Base-by-base conservation (phyloP, 2,797 vertebrate species). In the Atherinosoma microstoma region DNA sequence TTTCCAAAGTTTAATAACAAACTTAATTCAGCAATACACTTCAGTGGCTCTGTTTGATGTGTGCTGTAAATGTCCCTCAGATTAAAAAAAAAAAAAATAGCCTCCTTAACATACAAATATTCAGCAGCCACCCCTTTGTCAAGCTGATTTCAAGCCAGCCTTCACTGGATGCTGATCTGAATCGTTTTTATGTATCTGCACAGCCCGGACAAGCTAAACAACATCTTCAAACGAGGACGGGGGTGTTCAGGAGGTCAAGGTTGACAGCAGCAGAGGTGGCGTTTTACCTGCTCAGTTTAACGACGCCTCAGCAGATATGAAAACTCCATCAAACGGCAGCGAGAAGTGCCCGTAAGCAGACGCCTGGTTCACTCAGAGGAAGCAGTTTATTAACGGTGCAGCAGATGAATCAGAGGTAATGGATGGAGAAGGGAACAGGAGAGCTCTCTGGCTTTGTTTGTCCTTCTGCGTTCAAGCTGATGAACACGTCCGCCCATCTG, bases 401-500 rank as follows among this genome's bases (percentile, higher is more conserved):
- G 51, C 56, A 34, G 64, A 78, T 57, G 63, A 62, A 36, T 75
- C 68, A 27, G 56, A 11, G 24, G 64, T 32, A 65, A 77, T 32
- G 54, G 58, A 76, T 69, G 64, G 58, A 65, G 68, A 15, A 60
- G 36, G 58, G 63, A 75, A 70, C 62, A 27, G 24, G 22, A 49
- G 60, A 67, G 77, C 76, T 27, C 74, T 56, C 63, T 77, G 54
- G 30, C 59, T 29, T 67, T 58, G 69, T 85, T 74, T 66, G 67
- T 61, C 56, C 58, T 51, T 49, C 66, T 71, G 64, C 65, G 60
- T 75, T 79, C 59, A 75, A 62, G 80, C 71, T 68, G 59, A 71
- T 27, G 32, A 73, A 85, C 67, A 34, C 16, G 67, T 75, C 84
- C 74, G 58, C 75, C 83, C 82, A 78, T 67, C 15, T 58, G 64